A percentile compares a stretch with the other conserved stretches of the same genome.
phyloP scores from a whole-genome alignment of 2,113 vertebrate genomes.

The Psephotus haematonotus region DNA sequence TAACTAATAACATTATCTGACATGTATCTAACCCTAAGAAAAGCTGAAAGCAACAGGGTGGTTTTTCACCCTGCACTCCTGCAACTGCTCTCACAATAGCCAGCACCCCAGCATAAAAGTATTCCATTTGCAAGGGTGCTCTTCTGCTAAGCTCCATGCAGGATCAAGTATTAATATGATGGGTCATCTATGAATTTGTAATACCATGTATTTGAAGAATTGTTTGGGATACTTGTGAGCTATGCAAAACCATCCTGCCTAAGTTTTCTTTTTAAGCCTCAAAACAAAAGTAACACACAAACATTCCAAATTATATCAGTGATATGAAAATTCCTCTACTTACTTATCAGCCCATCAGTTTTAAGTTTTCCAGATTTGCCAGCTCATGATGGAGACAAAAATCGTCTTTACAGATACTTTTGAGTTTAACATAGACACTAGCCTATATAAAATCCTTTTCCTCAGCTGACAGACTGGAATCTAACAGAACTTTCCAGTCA shows the following conservation, averaged over 20 bases:
- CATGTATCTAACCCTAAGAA: not conserved
- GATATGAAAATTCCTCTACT: not conserved
- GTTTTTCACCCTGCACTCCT: not conserved
- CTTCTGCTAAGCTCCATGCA: not conserved
- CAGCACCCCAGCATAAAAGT: not conserved
- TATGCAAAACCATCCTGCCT: not conserved
- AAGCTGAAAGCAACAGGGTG: not conserved
- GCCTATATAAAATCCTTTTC: not conserved
- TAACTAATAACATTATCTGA: not conserved
- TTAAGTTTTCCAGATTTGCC: not conserved
- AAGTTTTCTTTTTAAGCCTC: not conserved
- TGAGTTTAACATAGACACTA: not conserved
- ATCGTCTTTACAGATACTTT: not conserved
- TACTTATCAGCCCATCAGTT: not conserved
- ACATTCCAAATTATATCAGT: not conserved
- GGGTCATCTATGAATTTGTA: not conserved
- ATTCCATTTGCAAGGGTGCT: not conserved
- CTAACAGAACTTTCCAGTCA: not conserved
- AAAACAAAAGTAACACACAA: not conserved
- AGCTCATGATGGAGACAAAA: not conserved
- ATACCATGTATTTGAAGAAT: not conserved
- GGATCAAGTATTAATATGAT: not conserved
- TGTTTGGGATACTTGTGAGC: not conserved
- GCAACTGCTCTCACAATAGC: not conserved
- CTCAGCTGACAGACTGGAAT: not conserved